Base-by-base conservation (phyloP, 2,888 invertebrate genomes). In the Drosophila bunnanda region DNA sequence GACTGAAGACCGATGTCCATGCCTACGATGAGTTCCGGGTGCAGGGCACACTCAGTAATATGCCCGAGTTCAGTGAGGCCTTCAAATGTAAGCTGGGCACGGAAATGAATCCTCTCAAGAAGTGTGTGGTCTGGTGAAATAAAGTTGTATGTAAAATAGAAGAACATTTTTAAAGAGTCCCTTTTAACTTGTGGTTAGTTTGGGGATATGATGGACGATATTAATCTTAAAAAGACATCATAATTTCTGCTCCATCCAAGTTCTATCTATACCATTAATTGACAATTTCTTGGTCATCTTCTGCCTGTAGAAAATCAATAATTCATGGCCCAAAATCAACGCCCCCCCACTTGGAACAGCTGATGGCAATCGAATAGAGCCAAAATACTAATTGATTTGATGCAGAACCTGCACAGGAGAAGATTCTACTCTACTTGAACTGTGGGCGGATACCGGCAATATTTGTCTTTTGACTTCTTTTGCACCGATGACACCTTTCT, bases 1-100 rank as follows among this genome's bases (percentile, higher is more conserved):
- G 97, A 91, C 95, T 98, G 74, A 96, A 97, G 90, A 97, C 97
- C 83, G 98, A 99, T 91, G 96, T 97, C 12, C 99, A 99, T 91
- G 96, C 97, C 15, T 96, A 97, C 0, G 96, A 98, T 1, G 96
- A 96, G 89, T 98, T 95, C 90, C 93, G 98, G 73, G 98, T 98
- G 0, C 95, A 96, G 69, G 98, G 97, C 0, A 96, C 97, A 0
- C 93, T 98, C 65, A 95, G 96, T 20, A 98, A 98, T 91, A 93
- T 97, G 77, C 94, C 93, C 39, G 98, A 98, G 90, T 98, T 98
- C 90, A 94, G 97, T 20, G 93, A 95, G 58, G 96, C 96, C 80
- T 98, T 97, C 91, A 93, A 95, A 17, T 98, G 98, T 89, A 94
- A 94, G 1, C 79, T 93, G 17, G 96, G 95, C 20, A 94, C 96